Base-by-base conservation (phyloP, 2,888 invertebrate species). In the Cerceris rybyensis region DNA sequence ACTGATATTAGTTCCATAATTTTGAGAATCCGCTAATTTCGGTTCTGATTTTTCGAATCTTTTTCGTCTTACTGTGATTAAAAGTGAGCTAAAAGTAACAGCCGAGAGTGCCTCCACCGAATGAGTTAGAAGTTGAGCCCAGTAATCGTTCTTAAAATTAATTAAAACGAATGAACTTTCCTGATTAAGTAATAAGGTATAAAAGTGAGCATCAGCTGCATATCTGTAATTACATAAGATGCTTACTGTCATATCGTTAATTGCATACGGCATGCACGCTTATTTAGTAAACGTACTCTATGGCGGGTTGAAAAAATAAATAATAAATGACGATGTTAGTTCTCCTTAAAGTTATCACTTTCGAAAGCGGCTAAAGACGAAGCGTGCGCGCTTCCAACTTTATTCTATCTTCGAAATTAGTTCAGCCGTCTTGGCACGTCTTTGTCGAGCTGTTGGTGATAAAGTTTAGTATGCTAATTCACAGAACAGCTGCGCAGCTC, bases 381-480 rank as follows among this genome's bases (percentile, higher is more conserved):
- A 55, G 73, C 68, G 68, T 69, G 68, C 70, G 71, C 73, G 65
- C 85, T 84, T 83, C 87, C 85, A 92, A 92, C 92, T 92, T 90
- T 92, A 92, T 92, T 92, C 91, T 91, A 92, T 91, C 91, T 91
- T 91, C 87, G 90, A 90, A 92, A 92, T 92, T 92, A 92, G 91
- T 92, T 92, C 90, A 91, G 91, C 90, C 91, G 90, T 90, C 92
- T 91, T 91, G 92, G 91, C 92, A 92, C 92, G 91, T 92, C 92
- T 92, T 92, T 92, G 92, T 92, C 91, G 91, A 89, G 91, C 90
- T 91, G 91, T 91, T 90, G 92, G 92, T 90, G 92, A 92, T 92
- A 91, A 92, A 92, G 92, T 92, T 92, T 92, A 92, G 91, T 92
- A 92, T 92, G 92, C 91, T 92, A 92, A 92, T 92, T 92, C 89